Base-by-base conservation (phyloP, 2,113 vertebrate genomes). In the Poeciliopsis retropinna region DNA sequence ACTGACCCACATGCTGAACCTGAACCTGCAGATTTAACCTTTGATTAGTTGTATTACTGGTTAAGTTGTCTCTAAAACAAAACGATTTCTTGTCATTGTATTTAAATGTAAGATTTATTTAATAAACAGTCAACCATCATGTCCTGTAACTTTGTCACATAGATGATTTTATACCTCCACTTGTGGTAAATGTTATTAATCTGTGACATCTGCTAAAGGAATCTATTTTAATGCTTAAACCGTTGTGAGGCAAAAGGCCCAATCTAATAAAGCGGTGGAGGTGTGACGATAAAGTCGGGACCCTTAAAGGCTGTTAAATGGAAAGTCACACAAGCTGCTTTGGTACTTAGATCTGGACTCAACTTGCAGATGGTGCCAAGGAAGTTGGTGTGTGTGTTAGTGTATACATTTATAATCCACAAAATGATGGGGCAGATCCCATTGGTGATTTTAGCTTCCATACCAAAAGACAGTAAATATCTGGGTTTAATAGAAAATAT, bases 161-260 rank as follows among this genome's bases (percentile, higher is more conserved):
- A 73, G 2, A 27, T 47, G 19, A 10, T 76, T 39, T 64, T 30
- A 57, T 57, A 57, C 27, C 12, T 27, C 63, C 19, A 61, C 32
- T 15, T 5, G 31, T 13, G 71, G 65, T 76, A 30, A 76, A 64
- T 39, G 3, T 37, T 51, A 5, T 51, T 37, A 65, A 34, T 63
- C 39, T 64, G 41, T 68, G 73, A 64, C 8, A 15, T 82, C 78
- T 79, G 72, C 39, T 82, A 77, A 82, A 89, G 31, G 76, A 77
- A 80, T 89, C 78, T 74, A 60, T 60, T 64, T 39, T 74, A 85
- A 89, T 79, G 87, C 62, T 72, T 72, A 74, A 87, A 75, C 66
- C 15, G 0, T 73, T 75, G 78, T 76, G 70, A 73, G 67, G 79
- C 74, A 67, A 81, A 82, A 77, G 73, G 68, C 72, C 65, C 61